Percentiles rank a stretch among this genome's conserved stretches.
Evolutionary conservation across 2,113 vertebrate species (phyloP).

Genomic region (Haemorhous mexicanus): DNA sequence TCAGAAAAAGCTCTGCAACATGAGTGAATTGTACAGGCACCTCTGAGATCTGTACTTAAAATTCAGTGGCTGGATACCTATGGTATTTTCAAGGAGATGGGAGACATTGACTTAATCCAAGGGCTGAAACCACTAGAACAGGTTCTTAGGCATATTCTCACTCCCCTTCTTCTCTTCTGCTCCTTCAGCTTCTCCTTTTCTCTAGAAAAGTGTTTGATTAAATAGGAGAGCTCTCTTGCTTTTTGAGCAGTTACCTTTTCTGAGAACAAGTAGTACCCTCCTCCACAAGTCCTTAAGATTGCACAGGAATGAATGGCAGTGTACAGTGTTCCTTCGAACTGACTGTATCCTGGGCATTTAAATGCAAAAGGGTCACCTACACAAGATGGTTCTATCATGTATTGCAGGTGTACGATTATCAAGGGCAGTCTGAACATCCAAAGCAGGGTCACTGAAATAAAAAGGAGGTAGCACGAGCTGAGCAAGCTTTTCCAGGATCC

Average conservation of each 20-base stretch:
- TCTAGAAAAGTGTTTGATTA: slow-evolving; percentile 28
- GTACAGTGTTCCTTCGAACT: background rate
- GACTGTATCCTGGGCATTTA: background rate
- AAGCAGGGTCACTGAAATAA: background rate
- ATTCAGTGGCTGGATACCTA: background rate
- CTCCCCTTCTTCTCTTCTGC: background rate
- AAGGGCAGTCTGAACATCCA: background rate
- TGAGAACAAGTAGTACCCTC: background rate
- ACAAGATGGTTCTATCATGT: background rate
- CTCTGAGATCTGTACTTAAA: slow-evolving; percentile 8
- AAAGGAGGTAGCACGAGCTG: background rate
- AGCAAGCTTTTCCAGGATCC: background rate
- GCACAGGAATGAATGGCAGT: background rate
- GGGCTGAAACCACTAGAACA: slow-evolving; percentile 50
- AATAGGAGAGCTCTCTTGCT: slow-evolving; percentile 36
- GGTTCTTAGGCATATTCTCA: background rate
- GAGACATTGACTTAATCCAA: slow-evolving; percentile 30
- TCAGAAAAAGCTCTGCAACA: background rate
- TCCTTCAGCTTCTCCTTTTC: slow-evolving; percentile 4
- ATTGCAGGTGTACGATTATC: background rate
- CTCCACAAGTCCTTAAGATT: slow-evolving; percentile 3
- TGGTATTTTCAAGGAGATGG: slow-evolving; percentile 24
- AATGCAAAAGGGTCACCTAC: background rate
- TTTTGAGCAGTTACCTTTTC: slow-evolving; percentile 12
- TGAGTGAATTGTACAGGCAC: background rate